Percentiles rank a stretch among this genome's conserved stretches.
phyloP scores from a whole-genome alignment of 2,113 vertebrate genomes.

The Fukomys damarensis region DNA sequence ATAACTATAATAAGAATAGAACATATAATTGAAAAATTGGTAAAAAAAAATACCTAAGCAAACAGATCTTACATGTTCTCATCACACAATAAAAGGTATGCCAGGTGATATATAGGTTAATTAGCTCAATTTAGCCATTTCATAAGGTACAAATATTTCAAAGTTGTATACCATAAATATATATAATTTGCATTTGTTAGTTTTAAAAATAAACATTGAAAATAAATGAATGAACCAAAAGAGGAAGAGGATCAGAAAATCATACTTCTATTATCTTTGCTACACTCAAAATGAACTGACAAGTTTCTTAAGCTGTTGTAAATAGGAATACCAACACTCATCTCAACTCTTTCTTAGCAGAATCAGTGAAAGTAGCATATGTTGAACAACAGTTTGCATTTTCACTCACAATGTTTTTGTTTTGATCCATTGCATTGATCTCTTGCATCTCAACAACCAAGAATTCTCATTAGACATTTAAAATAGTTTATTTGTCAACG shows the following conservation, averaged over 20 bases:
- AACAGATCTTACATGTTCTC: background rate
- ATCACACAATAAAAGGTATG: background rate
- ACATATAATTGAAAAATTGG: background rate
- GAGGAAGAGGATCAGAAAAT: no score
- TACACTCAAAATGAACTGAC: background rate
- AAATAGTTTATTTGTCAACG: background rate
- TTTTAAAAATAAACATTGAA: background rate
- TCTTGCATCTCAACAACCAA: background rate
- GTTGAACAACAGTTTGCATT: background rate
- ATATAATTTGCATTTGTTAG: background rate
- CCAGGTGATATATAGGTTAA: background rate
- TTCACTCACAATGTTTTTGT: background rate
- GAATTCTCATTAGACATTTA: background rate
- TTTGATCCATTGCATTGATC: background rate
- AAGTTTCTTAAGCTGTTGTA: background rate
- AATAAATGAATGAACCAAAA: background rate
- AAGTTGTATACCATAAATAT: background rate
- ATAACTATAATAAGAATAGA: background rate
- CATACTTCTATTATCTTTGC: background rate
- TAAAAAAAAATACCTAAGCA: background rate
- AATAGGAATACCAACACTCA: background rate
- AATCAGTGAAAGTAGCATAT: background rate
- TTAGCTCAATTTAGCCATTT: background rate
- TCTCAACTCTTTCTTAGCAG: background rate
- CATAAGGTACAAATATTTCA: background rate